These are phyloP conservation scores for Oreochromis aureus DNA, from an alignment of 2,113 vertebrate genomes.

Conservation along the genomic window DNA sequence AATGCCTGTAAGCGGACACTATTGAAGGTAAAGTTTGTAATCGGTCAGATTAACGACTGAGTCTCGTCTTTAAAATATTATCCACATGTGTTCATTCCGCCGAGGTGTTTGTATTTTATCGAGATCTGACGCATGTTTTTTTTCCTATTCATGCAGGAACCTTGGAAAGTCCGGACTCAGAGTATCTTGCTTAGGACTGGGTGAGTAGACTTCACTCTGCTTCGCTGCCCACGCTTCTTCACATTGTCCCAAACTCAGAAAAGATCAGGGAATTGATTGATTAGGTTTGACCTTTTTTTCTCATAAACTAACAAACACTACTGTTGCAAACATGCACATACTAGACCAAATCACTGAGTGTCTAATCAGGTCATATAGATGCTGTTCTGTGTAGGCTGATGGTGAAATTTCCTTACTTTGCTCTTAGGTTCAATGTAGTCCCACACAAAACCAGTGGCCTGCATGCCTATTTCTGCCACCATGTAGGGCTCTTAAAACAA, in stretches of 20 bases:
- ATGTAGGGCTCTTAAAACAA: conserved; percentile 2
- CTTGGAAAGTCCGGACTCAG: conserved; percentile 93
- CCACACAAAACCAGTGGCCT: neutral
- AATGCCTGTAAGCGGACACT: neutral
- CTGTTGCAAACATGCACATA: neutral
- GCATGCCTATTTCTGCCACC: conserved; percentile 5
- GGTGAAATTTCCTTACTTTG: neutral
- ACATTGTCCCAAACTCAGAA: neutral
- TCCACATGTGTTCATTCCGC: neutral
- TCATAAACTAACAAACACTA: neutral
- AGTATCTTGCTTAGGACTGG: conserved; percentile 89
- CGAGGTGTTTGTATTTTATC: neutral
- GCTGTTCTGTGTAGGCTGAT: neutral
- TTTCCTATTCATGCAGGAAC: conserved; percentile 76
- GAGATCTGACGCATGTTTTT: neutral
- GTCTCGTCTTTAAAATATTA: neutral
- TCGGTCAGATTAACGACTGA: neutral
- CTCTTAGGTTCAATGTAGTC: neutral
- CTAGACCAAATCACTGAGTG: neutral
- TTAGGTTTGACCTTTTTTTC: neutral
- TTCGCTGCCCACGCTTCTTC: neutral
- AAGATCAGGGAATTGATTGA: neutral
- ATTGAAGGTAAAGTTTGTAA: neutral
- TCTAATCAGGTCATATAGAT: neutral
- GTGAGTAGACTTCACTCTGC: conserved; percentile 73